Evolutionary conservation across 2,113 vertebrate species (phyloP), one percentile per base, ranked within the genome.

Genomic region (Jacana jacana): DNA sequence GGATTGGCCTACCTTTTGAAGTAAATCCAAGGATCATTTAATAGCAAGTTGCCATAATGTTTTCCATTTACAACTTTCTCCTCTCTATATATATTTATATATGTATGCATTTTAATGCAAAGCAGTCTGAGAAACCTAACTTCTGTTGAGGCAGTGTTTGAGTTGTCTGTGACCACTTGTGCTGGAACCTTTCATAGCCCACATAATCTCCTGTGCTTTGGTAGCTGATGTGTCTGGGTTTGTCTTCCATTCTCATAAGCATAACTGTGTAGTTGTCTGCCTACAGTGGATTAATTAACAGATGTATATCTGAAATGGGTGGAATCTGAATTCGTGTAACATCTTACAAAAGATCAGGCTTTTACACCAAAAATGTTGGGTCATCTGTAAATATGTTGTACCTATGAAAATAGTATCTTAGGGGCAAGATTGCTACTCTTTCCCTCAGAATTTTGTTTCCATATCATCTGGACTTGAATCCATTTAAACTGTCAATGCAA

Each of bases 281-380:
- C 31, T 63, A 1, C 3, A 3, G 11, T 37, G 30, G 28, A 17
- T 72, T 89, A 60, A 6, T 58, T 72, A 76, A 51, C 68, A 7
- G 3, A n/a, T 1, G 0, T 31, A 8, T 55, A 66, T 9, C 27
- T 33, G 17, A 85, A 81, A 54, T 0, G 1, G 7, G 8, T n/a
- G 5, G 73, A 64, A 22, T 40, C 52, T 52, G 61, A 84, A 70
- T 17, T n/a, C 72, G 28, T 7, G 13, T 57, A 49, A 42, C 24
- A 61, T 64, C 58, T 57, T 80, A 40, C 13, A 48, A 8, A n/a
- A 65, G 40, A 25, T 54, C 51, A 35, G 24, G 31, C 31, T 91
- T 83, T 81, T 81, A 31, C 39, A 73, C 2, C 9, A 23, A 48
- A 84, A 66, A 17, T 35, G 2, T 70, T 11, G 5, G 3, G 17